Base-by-base conservation (phyloP, 2,113 vertebrate species). In the Limnothrissa miodon region DNA sequence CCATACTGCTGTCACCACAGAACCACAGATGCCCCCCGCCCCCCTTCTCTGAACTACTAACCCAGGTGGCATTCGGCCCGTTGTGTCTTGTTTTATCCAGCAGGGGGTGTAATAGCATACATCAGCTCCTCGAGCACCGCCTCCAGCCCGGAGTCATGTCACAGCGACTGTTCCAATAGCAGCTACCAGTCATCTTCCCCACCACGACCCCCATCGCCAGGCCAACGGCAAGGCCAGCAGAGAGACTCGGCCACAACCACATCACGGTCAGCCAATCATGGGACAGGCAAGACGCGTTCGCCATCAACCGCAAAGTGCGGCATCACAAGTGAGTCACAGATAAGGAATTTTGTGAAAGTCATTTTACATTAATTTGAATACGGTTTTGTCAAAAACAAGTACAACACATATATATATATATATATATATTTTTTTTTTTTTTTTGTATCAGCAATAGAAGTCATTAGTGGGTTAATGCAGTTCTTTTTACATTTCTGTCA, bases 91-190 rank as follows among this genome's bases (percentile, higher is more conserved):
- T 81, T 56, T 85, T 86, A 81, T 86, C 86, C 89, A 87, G 85
- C 87, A 97, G 96, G 98, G 89, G 96, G 98, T 87, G 98, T 99
- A 82, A 99, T 99, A 89, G 94, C 98, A 90, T 98, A 97, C 90
- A 97, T 97, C 93, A 97, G 97, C 92, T 98, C 97, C 45, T 96
- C 96, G 17, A 97, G 96, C 93, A 97, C 96, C 1, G 89, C 95
- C 87, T 97, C 97, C 81, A 97, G 98, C 93, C 97, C 96, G 0
- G 97, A 97, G 88, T 99, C 97, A 78, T 99, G 96, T 85, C 96
- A 97, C 92, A 99, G 98, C 1, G 98, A 99, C 91, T 95, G 96
- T 83, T 98, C 97, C 80, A 97, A 98, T 85, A 95, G 95, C 86
- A 96, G 97, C 93, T 97, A 96, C 93, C 97, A 96, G 92, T 97